Conservation (phyloP, 1,140 invertebrate species). For the Arion vulgaris region DNA sequence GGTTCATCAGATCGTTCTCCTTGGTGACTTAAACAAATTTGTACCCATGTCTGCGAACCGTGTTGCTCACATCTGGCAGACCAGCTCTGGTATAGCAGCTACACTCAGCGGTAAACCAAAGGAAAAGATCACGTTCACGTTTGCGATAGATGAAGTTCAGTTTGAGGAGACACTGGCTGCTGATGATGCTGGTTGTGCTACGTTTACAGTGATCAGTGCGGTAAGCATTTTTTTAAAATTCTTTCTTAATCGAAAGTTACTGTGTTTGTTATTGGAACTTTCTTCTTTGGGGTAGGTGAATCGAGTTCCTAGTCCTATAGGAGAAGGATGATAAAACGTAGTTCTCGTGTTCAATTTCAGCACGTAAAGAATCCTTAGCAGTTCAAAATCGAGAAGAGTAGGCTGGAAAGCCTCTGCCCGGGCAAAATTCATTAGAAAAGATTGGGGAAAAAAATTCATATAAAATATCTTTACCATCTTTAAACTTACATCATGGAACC, state of each 20-base stretch:
- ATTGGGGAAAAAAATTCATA: too few species aligned
- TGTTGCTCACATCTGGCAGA: slow-evolving; percentile 17
- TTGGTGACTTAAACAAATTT: slow-evolving; percentile 32
- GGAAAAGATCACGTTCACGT: slow-evolving; percentile 20
- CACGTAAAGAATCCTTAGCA: too few species aligned
- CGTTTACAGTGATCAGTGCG: background rate
- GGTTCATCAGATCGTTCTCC: background rate
- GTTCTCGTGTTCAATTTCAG: too few species aligned
- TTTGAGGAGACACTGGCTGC: background rate
- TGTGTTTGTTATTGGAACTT: background rate
- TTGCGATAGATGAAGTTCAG: background rate
- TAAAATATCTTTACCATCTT: too few species aligned
- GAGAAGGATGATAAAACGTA: too few species aligned
- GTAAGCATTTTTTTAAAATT: background rate
- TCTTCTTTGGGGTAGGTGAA: too few species aligned
- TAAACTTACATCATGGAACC: too few species aligned
- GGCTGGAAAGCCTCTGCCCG: too few species aligned
- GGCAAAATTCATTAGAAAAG: too few species aligned
- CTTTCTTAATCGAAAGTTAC: background rate
- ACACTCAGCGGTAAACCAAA: background rate
- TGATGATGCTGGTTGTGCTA: slow-evolving; percentile 15
- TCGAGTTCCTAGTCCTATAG: too few species aligned
- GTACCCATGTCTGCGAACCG: slow-evolving; percentile 33
- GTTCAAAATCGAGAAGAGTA: too few species aligned
- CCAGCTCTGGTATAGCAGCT: background rate